phyloP scores from a whole-genome alignment of 2,113 vertebrate genomes.

The Apeltes quadracus region DNA sequence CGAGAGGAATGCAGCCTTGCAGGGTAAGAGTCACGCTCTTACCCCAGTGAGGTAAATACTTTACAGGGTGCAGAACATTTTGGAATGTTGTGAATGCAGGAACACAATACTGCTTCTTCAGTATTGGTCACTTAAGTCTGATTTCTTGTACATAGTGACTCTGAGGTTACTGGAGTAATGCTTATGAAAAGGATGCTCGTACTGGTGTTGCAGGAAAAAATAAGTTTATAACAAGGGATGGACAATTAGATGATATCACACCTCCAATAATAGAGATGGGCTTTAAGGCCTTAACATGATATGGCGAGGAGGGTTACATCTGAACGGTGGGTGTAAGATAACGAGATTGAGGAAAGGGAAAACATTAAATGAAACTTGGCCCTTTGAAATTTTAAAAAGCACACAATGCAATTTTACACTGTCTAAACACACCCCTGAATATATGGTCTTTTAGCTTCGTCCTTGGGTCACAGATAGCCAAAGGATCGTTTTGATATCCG shows the following conservation, averaged over 20 bases:
- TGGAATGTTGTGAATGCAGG: neutral
- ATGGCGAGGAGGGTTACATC: neutral
- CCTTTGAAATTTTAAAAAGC: neutral
- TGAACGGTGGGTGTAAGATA: neutral
- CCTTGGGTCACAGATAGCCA: neutral
- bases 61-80: neutral
- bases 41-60: constrained; percentile 15
- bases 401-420: neutral
- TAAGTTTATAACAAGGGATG: neutral
- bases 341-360: neutral
- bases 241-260: neutral
- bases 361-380: neutral
- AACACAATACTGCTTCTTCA: neutral
- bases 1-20: constrained; percentile 24
- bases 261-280: neutral
- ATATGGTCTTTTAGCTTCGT: neutral
- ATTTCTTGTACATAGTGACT: neutral
- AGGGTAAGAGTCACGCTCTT: constrained; percentile 21
- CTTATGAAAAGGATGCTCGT: neutral
- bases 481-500: neutral
- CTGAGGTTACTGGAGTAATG: neutral
- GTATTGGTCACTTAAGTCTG: neutral
- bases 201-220: neutral
- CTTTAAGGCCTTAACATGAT: neutral
- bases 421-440: neutral